Evolutionary conservation across 2,888 invertebrate species (phyloP).

Genomic region (Anthrax anthrax): DNA sequence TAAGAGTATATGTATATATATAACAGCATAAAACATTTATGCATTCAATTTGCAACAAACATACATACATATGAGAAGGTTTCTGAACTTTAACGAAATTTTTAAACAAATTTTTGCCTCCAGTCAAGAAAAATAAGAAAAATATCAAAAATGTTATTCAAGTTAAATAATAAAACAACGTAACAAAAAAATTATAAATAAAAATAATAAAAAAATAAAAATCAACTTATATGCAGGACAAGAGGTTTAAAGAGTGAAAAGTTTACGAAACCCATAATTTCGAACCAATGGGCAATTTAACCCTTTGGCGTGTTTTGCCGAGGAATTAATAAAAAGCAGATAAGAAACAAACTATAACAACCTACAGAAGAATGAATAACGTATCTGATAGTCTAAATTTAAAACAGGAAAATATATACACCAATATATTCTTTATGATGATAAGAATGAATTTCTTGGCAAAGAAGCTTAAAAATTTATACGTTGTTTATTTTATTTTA

Average conservation of each 20-base stretch:
- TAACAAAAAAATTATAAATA: too few species aligned
- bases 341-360: too few species aligned
- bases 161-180: too few species aligned
- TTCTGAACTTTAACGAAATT: slow-evolving; percentile 8
- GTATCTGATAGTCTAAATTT: too few species aligned
- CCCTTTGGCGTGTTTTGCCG: slow-evolving; percentile 29
- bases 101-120: slow-evolving; percentile 5
- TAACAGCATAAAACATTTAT: too few species aligned
- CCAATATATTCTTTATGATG: neutral
- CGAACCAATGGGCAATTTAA: slow-evolving; percentile 35
- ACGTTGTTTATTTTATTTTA: too few species aligned
- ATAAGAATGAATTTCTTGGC: neutral
- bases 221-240: too few species aligned
- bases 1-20: neutral
- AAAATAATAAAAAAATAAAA: too few species aligned
- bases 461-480: neutral
- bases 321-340: slow-evolving; percentile 5
- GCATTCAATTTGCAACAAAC: too few species aligned
- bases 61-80: slow-evolving; percentile 3
- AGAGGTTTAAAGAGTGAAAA: slow-evolving; percentile 3
- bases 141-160: neutral
- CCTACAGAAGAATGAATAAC: too few species aligned
- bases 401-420: too few species aligned
- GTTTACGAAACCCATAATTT: slow-evolving; percentile 33
- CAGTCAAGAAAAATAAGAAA: neutral